Conservation (phyloP, 2,113 vertebrate species). For the Mormoops blainvillei region DNA sequence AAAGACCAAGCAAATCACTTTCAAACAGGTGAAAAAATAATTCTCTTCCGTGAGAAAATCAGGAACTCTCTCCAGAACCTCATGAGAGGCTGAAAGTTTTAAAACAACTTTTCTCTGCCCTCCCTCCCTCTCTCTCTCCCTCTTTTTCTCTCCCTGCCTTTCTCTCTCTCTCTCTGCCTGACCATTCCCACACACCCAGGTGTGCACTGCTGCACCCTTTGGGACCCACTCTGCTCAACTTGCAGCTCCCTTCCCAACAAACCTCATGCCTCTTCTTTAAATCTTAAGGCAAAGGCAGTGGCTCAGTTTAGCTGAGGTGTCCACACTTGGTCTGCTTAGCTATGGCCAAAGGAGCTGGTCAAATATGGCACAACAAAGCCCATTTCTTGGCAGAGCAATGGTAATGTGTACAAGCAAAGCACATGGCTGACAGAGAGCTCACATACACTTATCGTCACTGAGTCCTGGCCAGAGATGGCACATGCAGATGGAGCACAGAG, state of each 20-base stretch:
- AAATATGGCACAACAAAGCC: background rate
- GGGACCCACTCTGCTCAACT: no score
- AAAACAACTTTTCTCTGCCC: background rate
- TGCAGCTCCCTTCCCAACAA: background rate
- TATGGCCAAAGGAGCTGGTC: background rate
- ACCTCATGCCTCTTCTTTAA: background rate
- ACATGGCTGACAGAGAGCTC: background rate
- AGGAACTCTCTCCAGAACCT: background rate
- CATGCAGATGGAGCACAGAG: background rate
- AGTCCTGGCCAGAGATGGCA: background rate
- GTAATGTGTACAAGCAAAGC: background rate
- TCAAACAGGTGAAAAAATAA: background rate
- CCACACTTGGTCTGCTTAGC: background rate
- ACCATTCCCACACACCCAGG: no score
- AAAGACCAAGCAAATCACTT: background rate
- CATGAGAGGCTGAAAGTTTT: background rate
- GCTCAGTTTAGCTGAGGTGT: background rate
- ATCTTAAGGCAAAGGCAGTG: background rate
- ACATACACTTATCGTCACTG: background rate
- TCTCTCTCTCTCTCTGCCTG: background rate
- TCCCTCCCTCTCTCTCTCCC: no score
- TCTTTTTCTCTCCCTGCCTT: no score
- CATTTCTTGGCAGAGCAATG: background rate
- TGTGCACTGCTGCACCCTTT: accelerated
- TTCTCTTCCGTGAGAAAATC: background rate